These are phyloP conservation scores for Gambusia holbrooki DNA, from an alignment of 2,113 vertebrate species.

Conservation along the genomic window DNA sequence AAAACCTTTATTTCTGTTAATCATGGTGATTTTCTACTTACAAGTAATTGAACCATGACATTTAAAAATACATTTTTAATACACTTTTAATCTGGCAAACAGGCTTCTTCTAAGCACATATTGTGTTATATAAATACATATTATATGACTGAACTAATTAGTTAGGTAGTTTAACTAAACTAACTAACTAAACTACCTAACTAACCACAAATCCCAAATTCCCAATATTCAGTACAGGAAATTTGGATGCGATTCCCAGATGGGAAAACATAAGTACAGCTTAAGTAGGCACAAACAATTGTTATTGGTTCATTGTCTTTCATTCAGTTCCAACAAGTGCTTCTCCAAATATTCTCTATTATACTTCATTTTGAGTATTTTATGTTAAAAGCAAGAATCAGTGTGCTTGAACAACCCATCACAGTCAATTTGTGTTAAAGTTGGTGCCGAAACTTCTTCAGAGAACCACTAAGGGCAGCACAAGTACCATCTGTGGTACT, in stretches of 20 bases:
- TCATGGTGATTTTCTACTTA: no score
- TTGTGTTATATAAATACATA: no score
- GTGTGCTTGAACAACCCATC: background rate
- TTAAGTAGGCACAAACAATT: background rate
- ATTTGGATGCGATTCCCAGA: background rate
- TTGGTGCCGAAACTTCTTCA: background rate
- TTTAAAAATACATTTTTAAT: no score
- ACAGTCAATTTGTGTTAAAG: background rate
- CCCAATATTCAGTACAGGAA: background rate
- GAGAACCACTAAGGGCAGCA: background rate
- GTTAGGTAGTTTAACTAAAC: background rate
- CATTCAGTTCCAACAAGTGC: background rate
- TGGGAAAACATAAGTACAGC: background rate
- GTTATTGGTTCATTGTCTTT: background rate
- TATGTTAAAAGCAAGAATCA: background rate
- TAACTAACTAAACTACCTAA: background rate
- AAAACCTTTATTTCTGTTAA: no score
- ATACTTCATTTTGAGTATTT: background rate
- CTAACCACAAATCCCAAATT: background rate
- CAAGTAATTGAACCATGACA: no score
- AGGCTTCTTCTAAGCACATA: no score
- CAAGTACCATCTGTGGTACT: background rate
- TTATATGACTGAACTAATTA: background rate
- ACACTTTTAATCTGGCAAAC: no score
- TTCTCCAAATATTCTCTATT: background rate